Base-by-base conservation (phyloP, 2,888 invertebrate species). In the Limulus polyphemus region DNA sequence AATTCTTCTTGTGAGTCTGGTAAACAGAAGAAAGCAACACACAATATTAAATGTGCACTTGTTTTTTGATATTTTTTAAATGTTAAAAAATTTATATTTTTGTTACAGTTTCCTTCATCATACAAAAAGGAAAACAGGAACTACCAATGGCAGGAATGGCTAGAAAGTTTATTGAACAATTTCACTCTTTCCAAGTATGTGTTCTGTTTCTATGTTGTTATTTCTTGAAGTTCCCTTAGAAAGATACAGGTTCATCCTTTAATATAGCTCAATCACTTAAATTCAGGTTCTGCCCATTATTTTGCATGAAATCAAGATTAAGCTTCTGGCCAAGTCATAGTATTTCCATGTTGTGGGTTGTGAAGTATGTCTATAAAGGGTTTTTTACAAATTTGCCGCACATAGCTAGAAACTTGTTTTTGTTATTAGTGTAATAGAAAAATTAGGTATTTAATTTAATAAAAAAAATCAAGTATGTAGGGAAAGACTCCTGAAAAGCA, bases 1-100 rank as follows among this genome's bases (percentile, higher is more conserved):
- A 32, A 32, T 32, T 2, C 32, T 32, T 87, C 87, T 74, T 82
- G 87, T 57, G 83, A 2, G 78, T 82, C 0, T 77, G 82, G 70
- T 83, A 83, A 47, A 10, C 16, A 17, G 13, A 58, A 14, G 14
- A 13, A 57, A 57, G n/a, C n/a, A n/a, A n/a, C n/a, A 32, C 3
- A 32, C 7, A 7, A 32, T 32, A 32, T 32, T 32, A 32, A 32
- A 32, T 32, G 32, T 32, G n/a, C 12, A 55, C n/a, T 54, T 59
- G 46, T 16, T 57, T 57, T 16, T 10, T 49, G n/a, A 62, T 50
- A 46, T 55, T 32, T 63, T 48, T 59, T 60, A 56, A n/a, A n/a
- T n/a, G n/a, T n/a, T n/a, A n/a, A n/a, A n/a, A n/a, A n/a, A n/a
- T n/a, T n/a, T 32, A 32, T 32, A 7, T 32, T 32, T 32, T 32